A percentile compares a stretch with the other conserved stretches of the same genome.
These are phyloP conservation scores for Acrobasis suavella DNA, from an alignment of 2,888 invertebrate species.

Conservation along the genomic window DNA sequence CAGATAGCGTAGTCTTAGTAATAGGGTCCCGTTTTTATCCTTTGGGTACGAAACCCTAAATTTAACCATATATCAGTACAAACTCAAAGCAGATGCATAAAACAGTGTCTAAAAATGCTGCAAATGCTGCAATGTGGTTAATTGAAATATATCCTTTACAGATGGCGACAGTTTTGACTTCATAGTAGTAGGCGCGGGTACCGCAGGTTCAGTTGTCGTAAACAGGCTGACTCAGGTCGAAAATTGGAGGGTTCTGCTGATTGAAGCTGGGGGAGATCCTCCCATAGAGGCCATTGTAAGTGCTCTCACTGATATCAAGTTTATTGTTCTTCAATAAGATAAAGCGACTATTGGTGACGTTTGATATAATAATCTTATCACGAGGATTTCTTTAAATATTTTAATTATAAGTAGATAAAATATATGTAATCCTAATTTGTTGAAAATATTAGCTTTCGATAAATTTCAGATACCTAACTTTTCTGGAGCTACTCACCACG, in stretches of 20 bases:
- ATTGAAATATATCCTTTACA: conserved; percentile 30
- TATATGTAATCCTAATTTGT: neutral
- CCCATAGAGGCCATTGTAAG: conserved; percentile 66
- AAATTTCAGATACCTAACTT: conserved; percentile 67
- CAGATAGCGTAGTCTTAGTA: too few relatives aligned
- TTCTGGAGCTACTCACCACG: conserved; percentile 54
- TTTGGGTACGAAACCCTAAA: too few relatives aligned
- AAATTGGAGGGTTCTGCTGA: conserved; percentile 64
- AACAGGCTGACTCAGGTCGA: conserved; percentile 60
- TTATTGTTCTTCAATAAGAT: too few relatives aligned
- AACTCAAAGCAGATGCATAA: too few relatives aligned
- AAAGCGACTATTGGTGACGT: too few relatives aligned
- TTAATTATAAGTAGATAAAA: too few relatives aligned
- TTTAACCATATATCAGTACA: too few relatives aligned
- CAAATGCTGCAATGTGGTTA: too few relatives aligned
- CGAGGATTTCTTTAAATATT: too few relatives aligned
- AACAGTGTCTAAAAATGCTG: too few relatives aligned
- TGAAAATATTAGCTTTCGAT: neutral
- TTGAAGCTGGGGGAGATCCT: conserved; percentile 71
- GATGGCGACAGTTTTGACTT: conserved; percentile 68
- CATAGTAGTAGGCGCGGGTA: conserved; percentile 68
- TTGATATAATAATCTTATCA: too few relatives aligned
- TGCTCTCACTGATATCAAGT: conserved; percentile 23
- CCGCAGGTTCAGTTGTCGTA: conserved; percentile 67
- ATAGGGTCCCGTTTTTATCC: too few relatives aligned